phyloP scores from a whole-genome alignment of 1,140 invertebrate species.

The Orchestia grillus region DNA sequence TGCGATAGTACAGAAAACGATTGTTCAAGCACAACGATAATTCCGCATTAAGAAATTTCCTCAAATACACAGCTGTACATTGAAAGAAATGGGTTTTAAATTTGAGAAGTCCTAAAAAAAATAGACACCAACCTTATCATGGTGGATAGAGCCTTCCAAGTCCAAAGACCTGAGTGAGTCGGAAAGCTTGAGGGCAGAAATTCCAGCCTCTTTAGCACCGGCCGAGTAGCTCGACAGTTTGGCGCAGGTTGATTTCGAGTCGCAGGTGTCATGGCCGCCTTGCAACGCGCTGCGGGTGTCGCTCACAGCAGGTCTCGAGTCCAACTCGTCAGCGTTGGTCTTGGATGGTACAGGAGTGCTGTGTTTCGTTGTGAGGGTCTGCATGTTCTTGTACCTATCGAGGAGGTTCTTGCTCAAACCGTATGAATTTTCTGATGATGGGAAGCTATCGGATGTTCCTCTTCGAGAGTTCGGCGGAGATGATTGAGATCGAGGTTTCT shows the following conservation, averaged over 20 bases:
- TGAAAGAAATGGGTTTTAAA: background rate
- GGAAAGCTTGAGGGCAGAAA: background rate
- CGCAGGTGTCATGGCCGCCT: background rate
- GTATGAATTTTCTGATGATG: slow-evolving; percentile 17
- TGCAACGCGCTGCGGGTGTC: background rate
- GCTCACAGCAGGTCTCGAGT: background rate
- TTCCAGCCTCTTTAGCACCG: background rate
- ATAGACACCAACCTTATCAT: background rate
- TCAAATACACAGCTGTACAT: background rate
- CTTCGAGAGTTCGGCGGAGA: slow-evolving; percentile 78
- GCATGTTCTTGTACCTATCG: slow-evolving; percentile 32
- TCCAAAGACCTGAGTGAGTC: slow-evolving; percentile 36
- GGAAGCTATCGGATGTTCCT: slow-evolving; percentile 75
- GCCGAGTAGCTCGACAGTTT: background rate
- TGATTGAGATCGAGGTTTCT: slow-evolving; percentile 76
- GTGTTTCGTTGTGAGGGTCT: slow-evolving; percentile 37
- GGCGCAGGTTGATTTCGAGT: slow-evolving; percentile 2
- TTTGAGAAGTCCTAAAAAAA: background rate
- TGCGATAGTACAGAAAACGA: background rate
- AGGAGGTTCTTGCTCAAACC: background rate
- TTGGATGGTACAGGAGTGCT: slow-evolving; percentile 57
- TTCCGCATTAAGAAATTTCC: too few species aligned
- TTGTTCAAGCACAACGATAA: background rate
- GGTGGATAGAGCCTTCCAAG: slow-evolving; percentile 42
- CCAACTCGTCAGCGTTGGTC: background rate